These are phyloP conservation scores for Danio kyathit DNA, from an alignment of 2,797 vertebrate species.

Conservation along the genomic window DNA sequence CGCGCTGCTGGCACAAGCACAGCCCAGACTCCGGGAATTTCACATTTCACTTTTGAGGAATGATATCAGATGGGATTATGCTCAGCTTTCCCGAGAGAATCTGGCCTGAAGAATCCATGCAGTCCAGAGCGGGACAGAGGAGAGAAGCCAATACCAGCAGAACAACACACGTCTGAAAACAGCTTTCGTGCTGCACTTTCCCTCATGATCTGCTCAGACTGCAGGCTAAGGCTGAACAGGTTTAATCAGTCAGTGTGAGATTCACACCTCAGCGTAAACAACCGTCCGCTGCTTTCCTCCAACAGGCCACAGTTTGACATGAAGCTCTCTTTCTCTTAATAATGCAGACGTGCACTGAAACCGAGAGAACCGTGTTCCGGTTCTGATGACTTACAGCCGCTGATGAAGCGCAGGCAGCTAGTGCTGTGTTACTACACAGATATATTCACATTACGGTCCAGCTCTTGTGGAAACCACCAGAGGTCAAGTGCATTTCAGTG, in stretches of 20 bases:
- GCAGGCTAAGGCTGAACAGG: slow-evolving; percentile 35
- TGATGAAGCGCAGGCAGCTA: background rate
- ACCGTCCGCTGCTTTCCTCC: slow-evolving; percentile 12
- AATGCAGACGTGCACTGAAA: background rate
- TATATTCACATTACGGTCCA: background rate
- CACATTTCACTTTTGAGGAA: slow-evolving; percentile 60
- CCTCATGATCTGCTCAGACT: slow-evolving; percentile 37
- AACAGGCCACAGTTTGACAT: background rate
- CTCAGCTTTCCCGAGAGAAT: slow-evolving; percentile 52
- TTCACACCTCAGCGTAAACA: slow-evolving; percentile 37
- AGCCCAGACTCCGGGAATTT: slow-evolving; percentile 59
- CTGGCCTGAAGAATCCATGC: slow-evolving; percentile 41
- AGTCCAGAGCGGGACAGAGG: slow-evolving; percentile 15
- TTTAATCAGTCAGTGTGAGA: slow-evolving; percentile 42
- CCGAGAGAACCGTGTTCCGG: background rate
- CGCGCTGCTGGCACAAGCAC: slow-evolving; percentile 44
- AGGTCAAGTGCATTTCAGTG: too few species aligned
- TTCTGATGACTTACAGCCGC: slow-evolving; percentile 7
- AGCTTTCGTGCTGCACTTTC: slow-evolving; percentile 41
- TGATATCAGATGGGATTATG: slow-evolving; percentile 62
- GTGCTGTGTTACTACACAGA: background rate
- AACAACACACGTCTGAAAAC: slow-evolving; percentile 10
- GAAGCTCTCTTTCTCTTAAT: slow-evolving; percentile 14
- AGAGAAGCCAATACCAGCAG: slow-evolving; percentile 23
- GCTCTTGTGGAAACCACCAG: too few species aligned